Conservation (phyloP, 1,140 invertebrate genomes). For the Nasonia vitripennis region DNA sequence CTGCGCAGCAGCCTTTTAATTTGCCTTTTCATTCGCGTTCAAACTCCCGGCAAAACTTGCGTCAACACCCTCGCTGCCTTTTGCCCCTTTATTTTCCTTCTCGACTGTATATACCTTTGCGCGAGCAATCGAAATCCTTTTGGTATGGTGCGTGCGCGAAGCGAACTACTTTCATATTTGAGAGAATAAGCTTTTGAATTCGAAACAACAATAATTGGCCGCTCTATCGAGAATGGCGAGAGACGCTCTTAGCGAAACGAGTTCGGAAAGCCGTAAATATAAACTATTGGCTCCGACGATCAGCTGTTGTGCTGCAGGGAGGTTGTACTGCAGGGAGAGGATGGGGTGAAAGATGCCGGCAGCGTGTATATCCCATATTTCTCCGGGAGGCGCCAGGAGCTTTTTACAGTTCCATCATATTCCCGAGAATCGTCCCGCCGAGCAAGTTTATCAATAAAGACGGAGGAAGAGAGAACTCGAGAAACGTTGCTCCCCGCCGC, state of each 20-base stretch:
- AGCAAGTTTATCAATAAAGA: conserved; percentile 49
- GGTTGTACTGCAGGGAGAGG: no score
- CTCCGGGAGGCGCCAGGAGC: not conserved
- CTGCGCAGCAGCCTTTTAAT: conserved; percentile 17
- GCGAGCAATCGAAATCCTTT: conserved; percentile 10
- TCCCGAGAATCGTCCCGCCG: conserved; percentile 32
- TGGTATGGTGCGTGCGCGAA: not conserved
- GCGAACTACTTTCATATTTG: not conserved
- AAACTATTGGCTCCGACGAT: not conserved
- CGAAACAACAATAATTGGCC: not conserved
- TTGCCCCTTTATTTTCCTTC: not conserved
- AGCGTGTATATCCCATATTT: no score
- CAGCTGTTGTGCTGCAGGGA: not conserved
- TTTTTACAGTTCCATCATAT: conserved; percentile 42
- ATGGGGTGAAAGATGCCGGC: not conserved
- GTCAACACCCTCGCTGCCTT: not conserved
- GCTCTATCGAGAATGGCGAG: not conserved
- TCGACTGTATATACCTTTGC: no score
- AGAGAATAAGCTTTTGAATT: not conserved
- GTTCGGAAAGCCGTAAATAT: not conserved
- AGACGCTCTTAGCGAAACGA: not conserved
- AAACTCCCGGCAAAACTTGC: conserved; percentile 26
- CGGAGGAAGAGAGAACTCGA: conserved; percentile 18
- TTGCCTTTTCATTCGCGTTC: conserved; percentile 16
- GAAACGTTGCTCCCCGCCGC: not conserved